These are phyloP conservation scores for Hedya salicella DNA, from an alignment of 2,888 invertebrate species.

Conservation along the genomic window DNA sequence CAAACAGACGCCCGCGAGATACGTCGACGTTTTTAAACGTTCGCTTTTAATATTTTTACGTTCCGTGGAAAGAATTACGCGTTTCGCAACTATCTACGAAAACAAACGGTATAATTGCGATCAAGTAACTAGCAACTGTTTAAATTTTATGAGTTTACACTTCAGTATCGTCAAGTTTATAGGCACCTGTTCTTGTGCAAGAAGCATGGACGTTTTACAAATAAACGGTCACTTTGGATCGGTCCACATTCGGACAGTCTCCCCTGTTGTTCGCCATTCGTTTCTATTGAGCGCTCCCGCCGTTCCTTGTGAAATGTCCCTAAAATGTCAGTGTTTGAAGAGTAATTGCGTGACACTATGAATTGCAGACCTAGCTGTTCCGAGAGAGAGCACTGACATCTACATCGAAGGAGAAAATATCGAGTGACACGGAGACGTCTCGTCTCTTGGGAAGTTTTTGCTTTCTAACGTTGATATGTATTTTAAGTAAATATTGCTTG, in stretches of 20 bases:
- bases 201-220: not conserved
- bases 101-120: slow-evolving; percentile 12
- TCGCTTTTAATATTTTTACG: slow-evolving; percentile 32
- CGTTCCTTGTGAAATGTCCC: slow-evolving; percentile 1
- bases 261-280: slow-evolving; percentile 4
- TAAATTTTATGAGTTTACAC: slow-evolving; percentile 1
- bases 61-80: slow-evolving; percentile 22
- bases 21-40: slow-evolving; percentile 29
- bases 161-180: slow-evolving; percentile 6
- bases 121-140: slow-evolving; percentile 7
- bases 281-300: slow-evolving; percentile 12
- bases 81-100: slow-evolving; percentile 16
- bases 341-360: not conserved
- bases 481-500: not conserved
- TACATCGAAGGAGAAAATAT: slow-evolving; percentile 6
- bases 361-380: slow-evolving; percentile 1
- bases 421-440: not conserved
- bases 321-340: not conserved
- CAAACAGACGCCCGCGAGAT: slow-evolving; percentile 32
- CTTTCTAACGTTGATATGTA: not conserved
- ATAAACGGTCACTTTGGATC: not conserved
- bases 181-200: slow-evolving; percentile 22
- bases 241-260: slow-evolving; percentile 7
- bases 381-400: not conserved
- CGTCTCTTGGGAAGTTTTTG: not conserved